Conservation (phyloP, 2,888 invertebrate genomes). For the Amiota minor region DNA sequence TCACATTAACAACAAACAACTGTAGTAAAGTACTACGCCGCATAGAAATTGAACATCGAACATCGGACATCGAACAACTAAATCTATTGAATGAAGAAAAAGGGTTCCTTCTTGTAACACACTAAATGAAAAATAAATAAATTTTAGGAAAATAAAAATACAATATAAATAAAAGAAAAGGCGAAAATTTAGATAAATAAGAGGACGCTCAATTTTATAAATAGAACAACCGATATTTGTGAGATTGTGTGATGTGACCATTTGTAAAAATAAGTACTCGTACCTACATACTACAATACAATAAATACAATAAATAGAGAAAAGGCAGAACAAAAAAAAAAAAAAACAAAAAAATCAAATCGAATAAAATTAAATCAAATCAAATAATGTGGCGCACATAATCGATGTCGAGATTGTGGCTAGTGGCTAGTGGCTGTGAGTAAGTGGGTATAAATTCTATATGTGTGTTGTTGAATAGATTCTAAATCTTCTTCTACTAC, state of each 20-base stretch:
- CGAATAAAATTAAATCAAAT: neutral
- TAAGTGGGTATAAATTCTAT: neutral
- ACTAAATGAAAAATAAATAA: slow-evolving; percentile 6
- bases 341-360: neutral
- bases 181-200: no score
- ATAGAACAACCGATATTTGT: no score
- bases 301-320: no score
- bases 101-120: neutral
- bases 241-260: no score
- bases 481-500: no score
- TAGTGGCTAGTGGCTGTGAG: neutral
- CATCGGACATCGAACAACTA: neutral
- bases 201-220: no score
- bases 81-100: neutral
- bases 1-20: neutral
- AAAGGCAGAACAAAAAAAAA: no score
- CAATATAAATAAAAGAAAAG: no score
- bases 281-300: no score
- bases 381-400: neutral
- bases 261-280: no score
- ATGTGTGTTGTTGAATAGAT: no score
- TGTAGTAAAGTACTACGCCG: no score
- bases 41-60: neutral
- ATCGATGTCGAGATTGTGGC: neutral
- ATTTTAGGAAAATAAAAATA: neutral